These are phyloP conservation scores for Crenichthys baileyi DNA, from an alignment of 2,797 vertebrate species.

Conservation along the genomic window DNA sequence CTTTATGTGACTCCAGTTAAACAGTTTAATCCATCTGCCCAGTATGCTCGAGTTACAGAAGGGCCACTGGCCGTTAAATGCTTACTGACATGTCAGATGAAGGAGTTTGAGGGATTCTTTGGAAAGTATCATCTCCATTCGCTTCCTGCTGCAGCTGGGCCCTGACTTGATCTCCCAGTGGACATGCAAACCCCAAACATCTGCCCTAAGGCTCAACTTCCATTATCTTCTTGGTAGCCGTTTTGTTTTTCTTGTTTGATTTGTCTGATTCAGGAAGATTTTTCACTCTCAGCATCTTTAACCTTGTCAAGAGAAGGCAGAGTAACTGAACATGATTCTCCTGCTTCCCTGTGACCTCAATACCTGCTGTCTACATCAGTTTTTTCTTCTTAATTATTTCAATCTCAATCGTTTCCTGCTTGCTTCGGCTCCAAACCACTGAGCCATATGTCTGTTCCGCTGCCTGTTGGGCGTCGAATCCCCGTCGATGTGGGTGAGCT, in stretches of 20 bases:
- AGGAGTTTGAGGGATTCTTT: conserved; percentile 55
- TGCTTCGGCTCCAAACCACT: conserved; percentile 36
- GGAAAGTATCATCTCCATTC: conserved; percentile 45
- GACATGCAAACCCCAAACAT: conserved; percentile 27
- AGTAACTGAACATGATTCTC: conserved; percentile 3
- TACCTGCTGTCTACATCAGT: background rate
- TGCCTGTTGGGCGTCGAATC: conserved; percentile 43
- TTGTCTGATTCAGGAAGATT: conserved; percentile 6
- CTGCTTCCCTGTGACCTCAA: conserved; percentile 3
- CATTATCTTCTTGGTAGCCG: background rate
- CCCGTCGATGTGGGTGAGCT: conserved; percentile 43
- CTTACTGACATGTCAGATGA: conserved; percentile 4
- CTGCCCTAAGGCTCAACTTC: conserved; percentile 15
- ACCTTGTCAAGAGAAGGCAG: conserved; percentile 24
- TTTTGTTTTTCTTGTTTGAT: conserved; percentile 4
- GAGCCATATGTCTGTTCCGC: conserved; percentile 45
- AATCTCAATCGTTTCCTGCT: conserved; percentile 35
- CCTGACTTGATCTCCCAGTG: conserved; percentile 54
- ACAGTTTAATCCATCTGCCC: background rate
- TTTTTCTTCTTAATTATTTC: conserved; percentile 18
- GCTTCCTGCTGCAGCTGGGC: conserved; percentile 59
- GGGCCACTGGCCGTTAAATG: background rate
- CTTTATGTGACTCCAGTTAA: conserved; percentile 25
- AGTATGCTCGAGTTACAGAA: background rate
- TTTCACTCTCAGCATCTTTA: conserved; percentile 1